These are phyloP conservation scores for Heliornis fulica DNA, from an alignment of 2,113 vertebrate genomes.

Conservation along the genomic window DNA sequence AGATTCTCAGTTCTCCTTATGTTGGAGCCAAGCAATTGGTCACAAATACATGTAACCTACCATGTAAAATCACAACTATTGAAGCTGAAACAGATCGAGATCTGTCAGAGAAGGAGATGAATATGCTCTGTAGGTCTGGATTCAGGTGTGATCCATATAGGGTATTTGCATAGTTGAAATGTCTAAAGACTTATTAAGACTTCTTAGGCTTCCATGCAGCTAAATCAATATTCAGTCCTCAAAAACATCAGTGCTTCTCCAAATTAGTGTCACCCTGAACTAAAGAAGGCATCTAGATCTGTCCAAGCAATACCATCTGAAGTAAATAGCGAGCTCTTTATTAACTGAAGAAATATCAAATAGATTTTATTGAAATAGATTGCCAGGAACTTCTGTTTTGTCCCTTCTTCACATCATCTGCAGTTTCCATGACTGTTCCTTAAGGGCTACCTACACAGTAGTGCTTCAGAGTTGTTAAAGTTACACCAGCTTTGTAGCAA, in stretches of 20 bases:
- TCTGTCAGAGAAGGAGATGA: neutral
- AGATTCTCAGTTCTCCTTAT: neutral
- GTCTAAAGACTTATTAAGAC: neutral
- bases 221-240: neutral
- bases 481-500: neutral
- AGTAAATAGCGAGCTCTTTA: neutral
- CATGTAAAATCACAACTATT: neutral
- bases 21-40: neutral
- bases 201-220: neutral
- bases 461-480: neutral
- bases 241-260: neutral
- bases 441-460: neutral
- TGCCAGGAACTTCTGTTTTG: neutral
- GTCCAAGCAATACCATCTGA: neutral
- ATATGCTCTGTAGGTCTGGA: neutral
- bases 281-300: neutral
- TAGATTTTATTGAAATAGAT: neutral
- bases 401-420: neutral
- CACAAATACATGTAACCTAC: neutral
- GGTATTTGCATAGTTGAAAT: neutral
- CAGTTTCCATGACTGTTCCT: neutral
- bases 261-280: neutral
- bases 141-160: neutral
- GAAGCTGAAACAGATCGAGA: neutral
- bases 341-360: neutral